Evolutionary conservation across 1,140 invertebrate genomes (phyloP).

Genomic region (Amyelois transitella): DNA sequence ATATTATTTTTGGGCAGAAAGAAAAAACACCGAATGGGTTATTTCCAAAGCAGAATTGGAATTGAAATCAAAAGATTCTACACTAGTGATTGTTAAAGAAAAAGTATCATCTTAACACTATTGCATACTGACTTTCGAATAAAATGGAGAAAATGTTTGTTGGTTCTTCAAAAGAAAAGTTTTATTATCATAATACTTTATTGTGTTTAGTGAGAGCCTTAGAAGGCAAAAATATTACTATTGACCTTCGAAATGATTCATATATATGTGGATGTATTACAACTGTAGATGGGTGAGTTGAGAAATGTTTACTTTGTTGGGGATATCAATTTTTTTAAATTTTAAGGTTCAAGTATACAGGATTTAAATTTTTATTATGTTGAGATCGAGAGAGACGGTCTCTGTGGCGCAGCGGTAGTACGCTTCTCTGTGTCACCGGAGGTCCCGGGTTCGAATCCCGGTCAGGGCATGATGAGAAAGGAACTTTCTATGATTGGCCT

Average conservation of each 20-base stretch:
- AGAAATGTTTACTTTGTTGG: constrained; percentile 6
- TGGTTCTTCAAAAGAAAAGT: constrained; percentile 67
- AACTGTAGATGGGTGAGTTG: constrained; percentile 77
- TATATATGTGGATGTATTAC: constrained; percentile 75
- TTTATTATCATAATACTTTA: constrained; percentile 74
- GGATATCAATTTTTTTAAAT: no score
- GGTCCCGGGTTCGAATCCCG: no score
- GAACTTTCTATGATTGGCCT: no score
- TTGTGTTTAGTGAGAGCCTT: constrained; percentile 78
- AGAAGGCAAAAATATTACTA: constrained; percentile 77
- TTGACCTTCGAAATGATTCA: constrained; percentile 80
- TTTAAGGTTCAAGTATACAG: background rate
- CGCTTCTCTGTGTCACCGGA: no score
- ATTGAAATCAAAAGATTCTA: constrained; percentile 68
- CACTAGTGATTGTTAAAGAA: constrained; percentile 61
- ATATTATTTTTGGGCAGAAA: constrained; percentile 75
- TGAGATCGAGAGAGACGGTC: no score
- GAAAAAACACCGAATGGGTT: constrained; percentile 59
- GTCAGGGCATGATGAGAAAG: no score
- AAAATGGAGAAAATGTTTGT: constrained; percentile 32
- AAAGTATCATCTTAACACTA: background rate
- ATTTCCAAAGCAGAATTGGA: constrained; percentile 74
- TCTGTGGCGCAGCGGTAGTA: no score
- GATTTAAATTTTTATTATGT: background rate
- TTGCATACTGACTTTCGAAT: background rate